Conservation (phyloP, 2,797 vertebrate genomes). For the Etheostoma nigrum region DNA sequence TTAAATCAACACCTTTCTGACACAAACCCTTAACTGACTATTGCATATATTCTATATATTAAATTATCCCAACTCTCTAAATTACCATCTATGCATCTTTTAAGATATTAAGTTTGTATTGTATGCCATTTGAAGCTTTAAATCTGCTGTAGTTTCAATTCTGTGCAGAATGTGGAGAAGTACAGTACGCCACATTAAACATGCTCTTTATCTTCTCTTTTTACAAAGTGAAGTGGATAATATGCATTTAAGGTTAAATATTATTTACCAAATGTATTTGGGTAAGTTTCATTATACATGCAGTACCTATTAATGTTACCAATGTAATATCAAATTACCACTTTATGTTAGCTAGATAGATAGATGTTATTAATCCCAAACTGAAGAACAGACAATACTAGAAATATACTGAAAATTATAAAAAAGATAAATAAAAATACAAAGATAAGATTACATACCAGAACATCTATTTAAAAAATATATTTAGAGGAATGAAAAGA, state of each 20-base stretch:
- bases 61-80: background rate
- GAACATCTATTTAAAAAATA: too few species aligned
- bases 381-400: too few species aligned
- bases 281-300: too few species aligned
- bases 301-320: too few species aligned
- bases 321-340: too few species aligned
- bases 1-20: background rate
- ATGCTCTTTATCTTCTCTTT: slow-evolving; percentile 3
- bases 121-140: slow-evolving; percentile 23
- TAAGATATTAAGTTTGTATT: slow-evolving; percentile 12
- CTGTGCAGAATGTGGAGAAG: background rate
- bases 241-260: background rate
- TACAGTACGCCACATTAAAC: background rate
- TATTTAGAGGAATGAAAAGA: too few species aligned
- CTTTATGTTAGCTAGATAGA: background rate
- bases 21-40: background rate
- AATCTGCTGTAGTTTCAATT: slow-evolving; percentile 15
- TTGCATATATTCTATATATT: background rate
- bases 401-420: too few species aligned
- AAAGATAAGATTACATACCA: too few species aligned
- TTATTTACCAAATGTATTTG: background rate
- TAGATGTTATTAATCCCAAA: too few species aligned
- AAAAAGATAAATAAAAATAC: too few species aligned
- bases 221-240: background rate
- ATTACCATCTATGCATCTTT: slow-evolving; percentile 3